phyloP scores from a whole-genome alignment of 2,797 vertebrate species.

The Ambastaia sidthimunki region DNA sequence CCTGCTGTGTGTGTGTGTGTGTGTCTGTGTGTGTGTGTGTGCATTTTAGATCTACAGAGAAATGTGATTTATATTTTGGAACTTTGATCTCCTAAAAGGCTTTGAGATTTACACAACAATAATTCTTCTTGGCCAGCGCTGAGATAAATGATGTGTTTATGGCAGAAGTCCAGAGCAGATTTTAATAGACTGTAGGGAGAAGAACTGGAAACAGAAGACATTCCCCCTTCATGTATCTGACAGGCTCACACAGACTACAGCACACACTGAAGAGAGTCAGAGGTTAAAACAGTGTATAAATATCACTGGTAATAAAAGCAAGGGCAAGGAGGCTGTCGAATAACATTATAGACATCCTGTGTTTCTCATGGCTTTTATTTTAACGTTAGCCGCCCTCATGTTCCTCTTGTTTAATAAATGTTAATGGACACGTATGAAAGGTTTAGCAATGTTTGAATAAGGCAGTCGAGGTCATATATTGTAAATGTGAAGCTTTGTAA shows the following conservation, averaged over 20 bases:
- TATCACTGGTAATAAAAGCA: constrained; percentile 56
- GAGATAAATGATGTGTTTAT: constrained; percentile 76
- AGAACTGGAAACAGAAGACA: constrained; percentile 55
- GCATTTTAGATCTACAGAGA: constrained; percentile 67
- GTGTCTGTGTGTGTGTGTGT: constrained; percentile 14
- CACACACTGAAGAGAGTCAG: constrained; percentile 32
- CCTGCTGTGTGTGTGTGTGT: constrained; percentile 16
- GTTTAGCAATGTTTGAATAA: constrained; percentile 58
- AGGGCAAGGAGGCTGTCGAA: constrained; percentile 45
- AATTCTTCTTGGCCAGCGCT: constrained; percentile 72
- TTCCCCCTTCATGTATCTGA: constrained; percentile 53
- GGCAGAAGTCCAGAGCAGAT: constrained; percentile 69
- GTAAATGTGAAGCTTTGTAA: constrained; percentile 50
- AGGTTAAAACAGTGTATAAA: constrained; percentile 55
- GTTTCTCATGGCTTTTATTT: constrained; percentile 65
- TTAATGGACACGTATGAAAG: constrained; percentile 25
- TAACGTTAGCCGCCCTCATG: constrained; percentile 53
- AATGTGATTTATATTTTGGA: constrained; percentile 74
- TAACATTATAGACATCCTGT: constrained; percentile 41
- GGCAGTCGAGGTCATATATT: constrained; percentile 58
- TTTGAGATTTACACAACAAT: constrained; percentile 78
- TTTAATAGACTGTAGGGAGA: constrained; percentile 68
- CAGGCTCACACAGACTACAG: constrained; percentile 38
- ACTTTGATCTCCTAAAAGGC: constrained; percentile 80
- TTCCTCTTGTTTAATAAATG: constrained; percentile 42